These are phyloP conservation scores for Aldrovandia affinis DNA, from an alignment of 2,797 vertebrate species.

Conservation along the genomic window DNA sequence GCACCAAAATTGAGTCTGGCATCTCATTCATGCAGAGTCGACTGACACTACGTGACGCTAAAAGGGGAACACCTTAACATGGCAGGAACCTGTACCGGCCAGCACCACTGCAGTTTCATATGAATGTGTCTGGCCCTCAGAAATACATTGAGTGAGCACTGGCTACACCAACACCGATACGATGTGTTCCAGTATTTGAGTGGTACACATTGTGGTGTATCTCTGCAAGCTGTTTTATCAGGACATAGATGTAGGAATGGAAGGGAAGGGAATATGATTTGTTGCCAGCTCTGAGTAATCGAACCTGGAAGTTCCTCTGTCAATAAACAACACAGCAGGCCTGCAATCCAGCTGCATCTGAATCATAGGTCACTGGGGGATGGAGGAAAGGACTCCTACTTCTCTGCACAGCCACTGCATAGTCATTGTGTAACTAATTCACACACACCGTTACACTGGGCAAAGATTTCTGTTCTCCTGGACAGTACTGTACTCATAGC, in stretches of 20 bases:
- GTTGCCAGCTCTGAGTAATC: constrained; percentile 59
- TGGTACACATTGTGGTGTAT: too few relatives aligned
- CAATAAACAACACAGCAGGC: constrained; percentile 67
- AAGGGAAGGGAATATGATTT: constrained; percentile 49
- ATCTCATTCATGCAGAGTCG: background rate
- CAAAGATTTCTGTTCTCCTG: constrained; percentile 24
- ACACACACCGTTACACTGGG: background rate
- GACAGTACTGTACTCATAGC: constrained; percentile 16
- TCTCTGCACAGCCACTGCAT: constrained; percentile 15
- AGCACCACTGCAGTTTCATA: background rate
- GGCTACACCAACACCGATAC: background rate
- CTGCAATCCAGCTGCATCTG: constrained; percentile 43
- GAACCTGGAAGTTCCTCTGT: constrained; percentile 54
- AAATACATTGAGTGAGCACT: background rate
- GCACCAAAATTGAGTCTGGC: background rate
- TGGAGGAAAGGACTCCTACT: constrained; percentile 30
- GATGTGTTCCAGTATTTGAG: background rate
- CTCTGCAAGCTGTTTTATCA: background rate
- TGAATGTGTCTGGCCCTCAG: background rate
- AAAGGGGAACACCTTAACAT: background rate
- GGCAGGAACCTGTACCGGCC: background rate
- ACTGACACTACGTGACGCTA: background rate
- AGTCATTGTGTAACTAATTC: constrained; percentile 41
- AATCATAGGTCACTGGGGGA: constrained; percentile 57
- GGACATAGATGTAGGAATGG: constrained; percentile 26